A percentile compares a stretch with the other conserved stretches of the same genome.
Conservation (phyloP, 2,113 vertebrate species). For the Pongo pygmaeus region DNA sequence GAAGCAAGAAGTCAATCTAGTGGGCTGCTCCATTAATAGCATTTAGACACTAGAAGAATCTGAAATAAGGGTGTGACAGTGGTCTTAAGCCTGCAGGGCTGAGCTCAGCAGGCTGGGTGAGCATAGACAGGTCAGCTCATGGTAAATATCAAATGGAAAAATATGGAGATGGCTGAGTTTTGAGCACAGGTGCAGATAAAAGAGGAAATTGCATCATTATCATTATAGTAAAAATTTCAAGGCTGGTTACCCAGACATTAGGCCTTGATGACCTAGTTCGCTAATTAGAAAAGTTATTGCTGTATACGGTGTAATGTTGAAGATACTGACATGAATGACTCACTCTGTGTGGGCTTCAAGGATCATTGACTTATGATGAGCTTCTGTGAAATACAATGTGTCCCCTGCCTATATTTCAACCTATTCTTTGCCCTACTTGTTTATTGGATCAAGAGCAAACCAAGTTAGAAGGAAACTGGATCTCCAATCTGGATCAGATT, state of each 20-base stretch:
- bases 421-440: neutral
- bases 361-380: neutral
- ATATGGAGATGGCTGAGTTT: neutral
- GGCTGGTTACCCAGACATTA: neutral
- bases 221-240: neutral
- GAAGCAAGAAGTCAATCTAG: neutral
- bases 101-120: neutral
- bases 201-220: neutral
- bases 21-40: neutral
- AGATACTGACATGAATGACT: neutral
- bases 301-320: neutral
- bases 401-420: neutral
- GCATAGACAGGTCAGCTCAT: neutral
- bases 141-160: neutral
- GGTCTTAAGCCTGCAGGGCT: neutral
- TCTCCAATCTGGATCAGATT: neutral
- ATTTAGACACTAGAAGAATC: neutral
- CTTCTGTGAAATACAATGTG: neutral
- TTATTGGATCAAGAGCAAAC: neutral
- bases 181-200: neutral
- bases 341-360: too few relatives aligned
- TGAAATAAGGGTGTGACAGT: neutral
- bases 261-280: neutral
- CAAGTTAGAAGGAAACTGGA: neutral
- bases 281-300: neutral